phyloP scores from a whole-genome alignment of 2,113 vertebrate genomes.

The Gobio gobio region DNA sequence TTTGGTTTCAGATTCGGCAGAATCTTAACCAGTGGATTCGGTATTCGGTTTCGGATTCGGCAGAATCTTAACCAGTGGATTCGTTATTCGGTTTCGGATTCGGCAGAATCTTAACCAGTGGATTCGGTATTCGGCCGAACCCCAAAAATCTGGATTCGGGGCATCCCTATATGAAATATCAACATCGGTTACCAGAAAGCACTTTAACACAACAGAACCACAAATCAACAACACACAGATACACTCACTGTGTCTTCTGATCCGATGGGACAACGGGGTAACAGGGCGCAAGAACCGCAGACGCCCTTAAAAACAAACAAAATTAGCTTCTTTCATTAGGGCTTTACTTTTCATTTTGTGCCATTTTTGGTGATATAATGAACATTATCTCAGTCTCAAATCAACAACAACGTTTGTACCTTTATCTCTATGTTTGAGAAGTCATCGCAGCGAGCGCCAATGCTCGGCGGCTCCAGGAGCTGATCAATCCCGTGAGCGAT shows the following conservation, averaged over 20 bases:
- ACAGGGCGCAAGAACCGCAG: constrained; percentile 71
- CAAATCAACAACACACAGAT: constrained; percentile 4
- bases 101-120: no score
- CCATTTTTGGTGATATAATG: not conserved
- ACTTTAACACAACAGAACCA: not conserved
- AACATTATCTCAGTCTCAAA: not conserved
- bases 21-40: no score
- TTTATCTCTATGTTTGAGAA: constrained; percentile 64
- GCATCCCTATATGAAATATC: no score
- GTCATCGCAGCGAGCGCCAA: constrained; percentile 88
- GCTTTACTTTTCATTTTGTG: not conserved
- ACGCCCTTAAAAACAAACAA: constrained; percentile 62
- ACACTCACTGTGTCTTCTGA: constrained; percentile 71
- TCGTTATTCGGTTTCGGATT: no score
- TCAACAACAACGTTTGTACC: constrained; percentile 46
- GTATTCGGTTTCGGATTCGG: no score
- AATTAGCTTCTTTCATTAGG: not conserved
- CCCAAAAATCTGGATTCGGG: no score
- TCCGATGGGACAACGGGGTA: constrained; percentile 70
- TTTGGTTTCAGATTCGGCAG: no score
- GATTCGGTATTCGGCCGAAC: no score
- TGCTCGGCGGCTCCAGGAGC: constrained; percentile 87
- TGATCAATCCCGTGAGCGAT: constrained; percentile 88
- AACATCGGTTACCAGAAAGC: no score
- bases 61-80: no score